Evolutionary conservation across 2,888 invertebrate species (phyloP).

Genomic region (Dascillus cervinus): DNA sequence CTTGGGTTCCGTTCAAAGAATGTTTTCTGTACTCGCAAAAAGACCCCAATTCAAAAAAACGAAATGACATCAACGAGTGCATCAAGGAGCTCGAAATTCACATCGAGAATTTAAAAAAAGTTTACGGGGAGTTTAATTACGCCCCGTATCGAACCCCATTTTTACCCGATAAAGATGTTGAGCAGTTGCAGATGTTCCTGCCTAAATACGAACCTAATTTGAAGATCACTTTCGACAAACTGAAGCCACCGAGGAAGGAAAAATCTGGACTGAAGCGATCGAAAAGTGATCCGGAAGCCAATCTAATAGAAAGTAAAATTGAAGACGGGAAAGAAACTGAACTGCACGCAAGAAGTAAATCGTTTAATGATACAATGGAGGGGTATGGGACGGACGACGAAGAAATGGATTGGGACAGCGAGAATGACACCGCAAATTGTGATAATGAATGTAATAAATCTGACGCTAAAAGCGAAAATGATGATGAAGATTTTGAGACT

Average conservation of each 20-base stretch:
- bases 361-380: conserved; percentile 21
- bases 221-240: not conserved
- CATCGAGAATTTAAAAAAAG: conserved; percentile 61
- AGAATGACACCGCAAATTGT: conserved; percentile 19
- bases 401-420: conserved; percentile 16
- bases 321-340: conserved; percentile 4
- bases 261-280: conserved; percentile 1
- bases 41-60: conserved; percentile 57
- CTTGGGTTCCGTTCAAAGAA: conserved; percentile 80
- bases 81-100: conserved; percentile 69
- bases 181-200: conserved; percentile 59
- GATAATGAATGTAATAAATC: not conserved
- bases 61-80: conserved; percentile 53
- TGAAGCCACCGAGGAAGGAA: conserved; percentile 7
- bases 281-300: conserved; percentile 2
- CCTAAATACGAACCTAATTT: conserved; percentile 34
- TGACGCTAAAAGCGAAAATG: conserved; percentile 3
- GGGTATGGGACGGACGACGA: conserved; percentile 35
- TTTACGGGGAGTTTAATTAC: conserved; percentile 66
- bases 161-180: conserved; percentile 52
- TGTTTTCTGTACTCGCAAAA: conserved; percentile 76
- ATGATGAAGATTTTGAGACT: conserved; percentile 11
- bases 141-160: conserved; percentile 63
- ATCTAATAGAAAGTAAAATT: conserved; percentile 1
- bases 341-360: conserved; percentile 1